Base-by-base conservation (phyloP, 2,797 vertebrate species). In the Holocentrus rufus region DNA sequence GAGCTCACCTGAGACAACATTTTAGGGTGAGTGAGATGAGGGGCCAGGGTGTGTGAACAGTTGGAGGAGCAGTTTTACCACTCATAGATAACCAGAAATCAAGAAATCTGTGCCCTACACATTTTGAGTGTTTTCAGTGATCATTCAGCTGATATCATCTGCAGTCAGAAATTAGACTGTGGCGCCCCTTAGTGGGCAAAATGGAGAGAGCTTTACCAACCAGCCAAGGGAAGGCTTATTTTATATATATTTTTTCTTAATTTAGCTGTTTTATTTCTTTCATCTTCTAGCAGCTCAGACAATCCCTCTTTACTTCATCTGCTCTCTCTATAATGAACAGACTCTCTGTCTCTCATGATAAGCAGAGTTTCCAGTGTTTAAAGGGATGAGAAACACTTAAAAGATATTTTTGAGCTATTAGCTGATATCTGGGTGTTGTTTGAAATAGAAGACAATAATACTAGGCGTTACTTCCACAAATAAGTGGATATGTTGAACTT, bases 171-270 rank as follows among this genome's bases (percentile, higher is more conserved):
- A 73, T 18, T 1, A 68, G 55, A 15, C 27, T 74, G 10, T 80
- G 79, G 78, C 63, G 39, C 90, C 91, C 79, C 77, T 10, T 86
- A 71, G 88, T 91, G 91, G 88, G 0, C 39, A 27, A 84, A 64
- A 4, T 15, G 17, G 5, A 23, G 49, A 7, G 49, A 7, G 3
- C 9, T 52, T 5, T 22, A 11, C 18, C 9, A 31, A 3, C 7
- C 3, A 31, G 3, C 30, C 30, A 65, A 9, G 0, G 3, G 5
- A 23, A 58, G 7, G 1, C 13, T 5, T 5, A 9, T 36, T 54
- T n/a, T n/a, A n/a, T n/a, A n/a, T 13, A 2, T 22, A 15, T 20
- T 52, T 52, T 20, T 10, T 22, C n/a, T 52, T 5, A 18, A 2
- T 23, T 15, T 1, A 54, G 34, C 23, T 25, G 0, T 47, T 15